Conservation (phyloP, 1,140 invertebrate genomes). For the Hylaeus anthracinus region DNA sequence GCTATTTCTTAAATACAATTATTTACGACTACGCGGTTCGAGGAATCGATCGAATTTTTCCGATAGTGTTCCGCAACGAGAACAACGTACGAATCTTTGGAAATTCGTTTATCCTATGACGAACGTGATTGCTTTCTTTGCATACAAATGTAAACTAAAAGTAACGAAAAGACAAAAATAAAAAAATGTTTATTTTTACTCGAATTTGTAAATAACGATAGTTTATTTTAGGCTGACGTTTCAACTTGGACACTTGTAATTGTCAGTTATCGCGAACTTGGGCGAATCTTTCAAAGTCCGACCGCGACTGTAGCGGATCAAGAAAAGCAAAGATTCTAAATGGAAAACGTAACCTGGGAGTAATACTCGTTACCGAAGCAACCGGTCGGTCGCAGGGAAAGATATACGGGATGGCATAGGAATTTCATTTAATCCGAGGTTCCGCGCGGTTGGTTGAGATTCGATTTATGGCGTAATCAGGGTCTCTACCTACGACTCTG, state of each 20-base stretch:
- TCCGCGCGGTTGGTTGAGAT: conserved; percentile 75
- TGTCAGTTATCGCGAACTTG: background rate
- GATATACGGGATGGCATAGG: conserved; percentile 77
- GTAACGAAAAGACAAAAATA: too few species aligned
- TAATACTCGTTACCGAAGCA: conserved; percentile 68
- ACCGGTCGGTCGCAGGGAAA: conserved; percentile 67
- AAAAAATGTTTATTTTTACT: too few species aligned
- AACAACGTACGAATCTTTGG: too few species aligned
- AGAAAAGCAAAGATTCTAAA: conserved; percentile 43
- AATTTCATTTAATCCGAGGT: conserved; percentile 78
- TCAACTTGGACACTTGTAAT: too few species aligned
- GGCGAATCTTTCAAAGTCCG: background rate
- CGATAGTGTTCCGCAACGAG: too few species aligned
- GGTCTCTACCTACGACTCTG: conserved; percentile 68
- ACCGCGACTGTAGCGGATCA: conserved; percentile 13
- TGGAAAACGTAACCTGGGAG: conserved; percentile 53
- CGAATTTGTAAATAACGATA: too few species aligned
- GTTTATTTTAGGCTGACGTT: too few species aligned
- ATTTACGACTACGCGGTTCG: background rate
- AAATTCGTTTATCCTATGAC: too few species aligned
- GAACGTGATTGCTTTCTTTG: too few species aligned
- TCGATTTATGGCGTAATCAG: conserved; percentile 79
- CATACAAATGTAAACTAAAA: too few species aligned
- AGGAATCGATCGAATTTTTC: too few species aligned
- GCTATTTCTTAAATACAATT: background rate